A percentile compares a stretch with the other conserved stretches of the same genome.
Evolutionary conservation across 2,113 vertebrate species (phyloP).

Genomic region (Thermophis baileyi): DNA sequence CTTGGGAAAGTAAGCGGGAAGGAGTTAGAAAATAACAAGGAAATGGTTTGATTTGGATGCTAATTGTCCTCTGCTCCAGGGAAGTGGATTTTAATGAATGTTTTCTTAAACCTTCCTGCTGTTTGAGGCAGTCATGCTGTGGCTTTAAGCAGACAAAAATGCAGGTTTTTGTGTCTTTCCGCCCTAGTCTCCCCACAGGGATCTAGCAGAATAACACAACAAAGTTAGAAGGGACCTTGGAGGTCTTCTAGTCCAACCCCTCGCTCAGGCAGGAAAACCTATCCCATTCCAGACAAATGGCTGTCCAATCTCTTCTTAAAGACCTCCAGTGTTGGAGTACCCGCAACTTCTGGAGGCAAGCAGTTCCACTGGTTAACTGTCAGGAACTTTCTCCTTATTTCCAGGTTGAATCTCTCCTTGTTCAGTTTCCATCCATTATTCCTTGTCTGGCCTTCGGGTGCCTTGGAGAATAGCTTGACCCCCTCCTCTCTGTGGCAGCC

Average conservation of each 20-base stretch:
- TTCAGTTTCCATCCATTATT: background rate
- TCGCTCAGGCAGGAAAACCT: background rate
- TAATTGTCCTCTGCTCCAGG: background rate
- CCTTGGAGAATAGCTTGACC: background rate
- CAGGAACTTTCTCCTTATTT: background rate
- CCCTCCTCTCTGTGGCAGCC: background rate
- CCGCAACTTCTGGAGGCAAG: too few species aligned
- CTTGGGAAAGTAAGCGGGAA: background rate
- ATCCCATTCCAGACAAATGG: background rate
- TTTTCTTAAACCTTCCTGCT: background rate
- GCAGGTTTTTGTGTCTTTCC: background rate
- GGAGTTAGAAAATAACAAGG: background rate
- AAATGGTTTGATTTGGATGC: background rate
- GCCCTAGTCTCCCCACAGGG: background rate
- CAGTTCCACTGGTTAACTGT: too few species aligned
- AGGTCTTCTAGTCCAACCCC: background rate
- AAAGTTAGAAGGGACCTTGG: background rate
- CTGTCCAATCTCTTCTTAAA: background rate
- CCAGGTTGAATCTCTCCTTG: background rate
- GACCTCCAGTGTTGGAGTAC: background rate
- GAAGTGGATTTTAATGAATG: background rate
- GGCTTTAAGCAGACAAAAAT: background rate
- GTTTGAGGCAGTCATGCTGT: background rate
- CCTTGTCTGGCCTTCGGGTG: background rate
- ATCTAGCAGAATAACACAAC: background rate